Percentiles rank a stretch among this genome's conserved stretches.
phyloP scores from a whole-genome alignment of 2,888 invertebrate genomes.

The Drosophila monieri region DNA sequence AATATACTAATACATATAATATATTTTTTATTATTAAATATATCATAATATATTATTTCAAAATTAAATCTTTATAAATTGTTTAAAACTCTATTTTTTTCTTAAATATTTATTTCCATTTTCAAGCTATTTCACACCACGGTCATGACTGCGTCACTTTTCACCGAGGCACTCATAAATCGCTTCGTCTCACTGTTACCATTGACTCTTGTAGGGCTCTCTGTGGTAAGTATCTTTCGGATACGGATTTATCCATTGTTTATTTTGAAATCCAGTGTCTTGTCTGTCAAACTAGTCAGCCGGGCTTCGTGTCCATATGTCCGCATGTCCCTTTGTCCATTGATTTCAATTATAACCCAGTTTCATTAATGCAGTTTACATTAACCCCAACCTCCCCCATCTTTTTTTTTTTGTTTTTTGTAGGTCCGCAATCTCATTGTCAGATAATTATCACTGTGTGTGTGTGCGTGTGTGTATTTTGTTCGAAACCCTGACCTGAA shows the following conservation, averaged over 20 bases:
- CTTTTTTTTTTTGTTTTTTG: no score
- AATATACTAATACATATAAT: no score
- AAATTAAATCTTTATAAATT: no score
- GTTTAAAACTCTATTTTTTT: no score
- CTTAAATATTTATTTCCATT: background rate
- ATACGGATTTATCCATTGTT: constrained; percentile 50
- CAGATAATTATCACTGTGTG: constrained; percentile 70
- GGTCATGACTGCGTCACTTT: constrained; percentile 27
- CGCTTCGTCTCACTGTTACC: constrained; percentile 44
- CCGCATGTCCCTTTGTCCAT: constrained; percentile 13
- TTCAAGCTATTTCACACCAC: constrained; percentile 1
- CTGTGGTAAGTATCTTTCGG: constrained; percentile 34
- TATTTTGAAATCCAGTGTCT: constrained; percentile 61
- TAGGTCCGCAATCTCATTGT: constrained; percentile 62
- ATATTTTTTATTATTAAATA: no score
- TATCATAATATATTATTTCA: no score
- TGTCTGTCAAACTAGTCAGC: constrained; percentile 31
- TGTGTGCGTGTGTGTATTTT: constrained; percentile 42
- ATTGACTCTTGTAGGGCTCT: constrained; percentile 50
- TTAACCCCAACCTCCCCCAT: constrained; percentile 11
- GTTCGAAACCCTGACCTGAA: constrained; percentile 75
- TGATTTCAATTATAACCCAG: constrained; percentile 57
- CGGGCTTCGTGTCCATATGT: constrained; percentile 31
- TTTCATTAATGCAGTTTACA: constrained; percentile 53
- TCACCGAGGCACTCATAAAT: constrained; percentile 58